Conservation (phyloP, 2,113 vertebrate species). For the Boleophthalmus pectinirostris region DNA sequence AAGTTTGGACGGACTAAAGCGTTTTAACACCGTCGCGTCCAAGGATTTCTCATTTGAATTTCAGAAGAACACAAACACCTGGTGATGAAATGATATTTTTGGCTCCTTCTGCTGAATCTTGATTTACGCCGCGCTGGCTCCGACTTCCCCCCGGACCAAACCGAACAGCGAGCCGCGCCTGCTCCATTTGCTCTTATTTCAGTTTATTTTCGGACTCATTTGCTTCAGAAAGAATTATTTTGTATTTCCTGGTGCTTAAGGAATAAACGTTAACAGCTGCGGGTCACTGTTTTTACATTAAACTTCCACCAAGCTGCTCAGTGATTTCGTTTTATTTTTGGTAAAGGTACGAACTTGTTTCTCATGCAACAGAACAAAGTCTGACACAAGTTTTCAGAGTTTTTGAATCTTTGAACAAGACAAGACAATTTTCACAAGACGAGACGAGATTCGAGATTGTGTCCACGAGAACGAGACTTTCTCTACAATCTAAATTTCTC, state of each 20-base stretch:
- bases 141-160: constrained; percentile 3
- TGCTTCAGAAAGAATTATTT: constrained; percentile 29
- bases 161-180: constrained; percentile 37
- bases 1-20: background rate
- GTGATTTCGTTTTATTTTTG: no score
- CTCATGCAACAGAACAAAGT: no score
- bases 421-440: no score
- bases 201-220: constrained; percentile 29
- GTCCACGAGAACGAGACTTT: no score
- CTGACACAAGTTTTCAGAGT: no score
- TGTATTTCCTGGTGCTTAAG: background rate
- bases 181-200: constrained; percentile 14
- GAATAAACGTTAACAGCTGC: background rate
- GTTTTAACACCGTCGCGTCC: background rate
- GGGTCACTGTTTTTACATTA: no score
- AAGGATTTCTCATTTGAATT: background rate
- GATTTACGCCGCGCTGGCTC: constrained; percentile 10
- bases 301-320: no score
- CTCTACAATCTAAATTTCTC: no score
- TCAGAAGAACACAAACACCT: background rate
- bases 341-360: no score
- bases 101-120: background rate
- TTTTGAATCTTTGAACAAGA: no score
- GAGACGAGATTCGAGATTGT: no score
- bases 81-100: background rate